Base-by-base conservation (phyloP, 2,797 vertebrate genomes). In the Poecilia picta region DNA sequence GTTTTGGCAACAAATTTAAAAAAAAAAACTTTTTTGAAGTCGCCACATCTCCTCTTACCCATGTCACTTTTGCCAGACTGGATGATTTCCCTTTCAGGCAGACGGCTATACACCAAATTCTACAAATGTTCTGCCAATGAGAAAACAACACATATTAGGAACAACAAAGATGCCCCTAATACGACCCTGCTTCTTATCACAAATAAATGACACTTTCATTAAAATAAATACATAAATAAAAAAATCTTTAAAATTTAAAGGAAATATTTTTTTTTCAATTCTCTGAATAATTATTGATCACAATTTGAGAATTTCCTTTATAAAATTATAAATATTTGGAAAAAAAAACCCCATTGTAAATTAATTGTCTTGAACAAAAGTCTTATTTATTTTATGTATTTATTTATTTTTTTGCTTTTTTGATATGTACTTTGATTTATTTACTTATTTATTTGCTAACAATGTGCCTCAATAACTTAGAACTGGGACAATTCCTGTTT, bases 1-100 rank as follows among this genome's bases (percentile, higher is more conserved):
- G 84, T 87, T 93, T 92, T 91, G 89, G 91, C 86, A 92, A 92
- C 89, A 91, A 89, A 81, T 28, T 49, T n/a, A n/a, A n/a, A 25
- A 81, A 45, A 81, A 75, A 87, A 80, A 66, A 80, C 83, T 73
- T 36, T 85, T 91, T 89, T 89, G 88, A 93, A 91, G 89, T 83
- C 4, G 10, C 49, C 78, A 47, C 84, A 87, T 85, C 89, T 92
- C 88, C 77, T 84, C 83, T 86, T 89, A 90, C 89, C 72, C 87
- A 83, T 43, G 41, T 82, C 73, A 72, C 82, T 74, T 74, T 81
- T 76, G 72, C 84, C 89, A 33, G 73, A 77, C 62, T 74, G 85
- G 85, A 88, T 73, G 51, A 78, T 89, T 88, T 89, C 85, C 74
- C 72, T 83, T 84, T 88, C 55, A 87, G 85, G 75, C 41, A 3